Evolutionary conservation across 2,888 invertebrate species (phyloP), one percentile per base, ranked within the genome.

Genomic region (Prionchulus punctatus): DNA sequence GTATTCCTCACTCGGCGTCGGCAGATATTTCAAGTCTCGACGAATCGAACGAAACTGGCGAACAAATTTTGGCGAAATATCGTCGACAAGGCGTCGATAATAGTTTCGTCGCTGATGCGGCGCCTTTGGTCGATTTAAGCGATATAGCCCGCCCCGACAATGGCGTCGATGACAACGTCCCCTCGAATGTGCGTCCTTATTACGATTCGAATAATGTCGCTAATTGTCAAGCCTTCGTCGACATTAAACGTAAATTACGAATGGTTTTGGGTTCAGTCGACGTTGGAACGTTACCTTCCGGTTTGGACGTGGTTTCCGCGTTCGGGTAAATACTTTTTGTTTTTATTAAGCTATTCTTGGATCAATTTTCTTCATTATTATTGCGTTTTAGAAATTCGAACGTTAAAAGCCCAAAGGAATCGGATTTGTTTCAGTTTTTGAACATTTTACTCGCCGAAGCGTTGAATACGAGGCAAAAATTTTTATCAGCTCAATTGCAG

Each of bases 41-140:
- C 7, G 7, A 12, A 36, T 7, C 7, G 18, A 18, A 12, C 7
- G 89, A 89, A 75, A 81, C 81, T 36, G 83, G 85, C 0, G 91
- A 92, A 67, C 90, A 92, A 68, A 94, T 94, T 68, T 78, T 94
- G 62, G 92, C 88, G 45, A 94, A 92, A 74, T 94, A 94, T 75
- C 79, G 91, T n/a, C n/a, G n/a, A n/a, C n/a, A n/a, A n/a, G n/a
- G n/a, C n/a, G n/a, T n/a, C n/a, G n/a, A n/a, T n/a, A n/a, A n/a
- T n/a, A n/a, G n/a, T n/a, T n/a, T n/a, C n/a, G n/a, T n/a, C n/a
- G n/a, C 4, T 4, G 23, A 12, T 21, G 23, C 12, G 7, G 12
- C 47, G 47, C 4, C 23, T 12, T 12, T 12, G 47, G 4, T 21
- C 23, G 47, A 4, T 23, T 12, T 15, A 7, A 21, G n/a, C 47